Evolutionary conservation across 1,140 invertebrate genomes (phyloP).

Genomic region (Cydia strobilella): DNA sequence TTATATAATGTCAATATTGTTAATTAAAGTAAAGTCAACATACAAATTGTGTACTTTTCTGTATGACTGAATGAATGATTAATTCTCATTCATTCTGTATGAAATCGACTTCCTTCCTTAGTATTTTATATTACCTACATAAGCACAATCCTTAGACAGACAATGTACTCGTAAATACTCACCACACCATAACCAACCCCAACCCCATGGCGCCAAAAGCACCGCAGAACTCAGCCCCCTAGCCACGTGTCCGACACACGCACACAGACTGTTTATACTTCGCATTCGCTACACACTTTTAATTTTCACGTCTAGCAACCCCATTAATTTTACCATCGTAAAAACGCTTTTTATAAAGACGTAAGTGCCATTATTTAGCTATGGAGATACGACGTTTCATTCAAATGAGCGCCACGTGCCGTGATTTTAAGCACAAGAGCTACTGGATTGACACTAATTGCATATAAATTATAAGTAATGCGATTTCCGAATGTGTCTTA

Average conservation of each 20-base stretch:
- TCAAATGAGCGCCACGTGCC: constrained; percentile 37
- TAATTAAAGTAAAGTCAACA: too few species aligned
- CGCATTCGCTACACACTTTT: constrained; percentile 21
- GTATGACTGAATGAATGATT: too few species aligned
- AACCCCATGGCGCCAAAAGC: background rate
- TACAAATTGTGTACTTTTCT: too few species aligned
- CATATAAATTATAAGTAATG: constrained; percentile 45
- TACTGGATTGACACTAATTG: constrained; percentile 43
- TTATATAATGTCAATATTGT: too few species aligned
- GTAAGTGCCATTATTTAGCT: background rate
- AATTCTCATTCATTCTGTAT: too few species aligned
- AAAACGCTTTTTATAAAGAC: background rate
- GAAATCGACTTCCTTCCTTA: background rate
- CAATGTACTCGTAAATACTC: background rate
- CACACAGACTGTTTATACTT: constrained; percentile 40
- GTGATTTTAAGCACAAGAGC: constrained; percentile 14
- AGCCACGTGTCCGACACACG: constrained; percentile 41
- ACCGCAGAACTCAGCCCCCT: background rate
- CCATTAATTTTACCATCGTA: background rate
- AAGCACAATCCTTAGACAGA: background rate
- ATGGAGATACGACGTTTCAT: background rate
- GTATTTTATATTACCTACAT: background rate
- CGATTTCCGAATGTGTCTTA: background rate
- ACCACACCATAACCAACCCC: background rate
- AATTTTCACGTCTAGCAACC: constrained; percentile 9